Evolutionary conservation across 2,113 vertebrate species (phyloP).

Genomic region (Ceyx cyanopectus): DNA sequence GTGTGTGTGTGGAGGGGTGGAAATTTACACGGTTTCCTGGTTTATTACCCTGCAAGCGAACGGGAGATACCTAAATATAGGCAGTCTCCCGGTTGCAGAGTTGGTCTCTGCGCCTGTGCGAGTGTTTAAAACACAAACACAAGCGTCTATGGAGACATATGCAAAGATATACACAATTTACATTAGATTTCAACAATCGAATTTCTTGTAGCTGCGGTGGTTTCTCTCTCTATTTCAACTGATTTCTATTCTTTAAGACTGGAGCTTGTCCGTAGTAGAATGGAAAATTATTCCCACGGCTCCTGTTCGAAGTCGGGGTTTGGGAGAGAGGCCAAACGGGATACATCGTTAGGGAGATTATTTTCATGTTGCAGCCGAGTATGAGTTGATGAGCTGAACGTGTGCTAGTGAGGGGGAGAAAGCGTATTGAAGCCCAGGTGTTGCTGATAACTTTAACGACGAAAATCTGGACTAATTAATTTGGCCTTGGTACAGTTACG

Average conservation of each 20-base stretch:
- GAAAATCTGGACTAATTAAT: neutral
- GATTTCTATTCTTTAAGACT: neutral
- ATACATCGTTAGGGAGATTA: neutral
- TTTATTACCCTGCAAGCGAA: neutral
- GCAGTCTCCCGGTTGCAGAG: neutral
- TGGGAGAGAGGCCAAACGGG: neutral
- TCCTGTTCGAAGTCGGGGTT: neutral
- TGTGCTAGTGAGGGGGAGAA: neutral
- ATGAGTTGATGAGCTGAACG: neutral
- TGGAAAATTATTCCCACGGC: neutral
- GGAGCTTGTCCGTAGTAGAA: neutral
- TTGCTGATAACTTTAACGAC: neutral
- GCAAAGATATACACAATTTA: slow-evolving; percentile 50
- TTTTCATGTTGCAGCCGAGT: neutral
- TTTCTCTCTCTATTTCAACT: neutral
- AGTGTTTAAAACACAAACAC: neutral
- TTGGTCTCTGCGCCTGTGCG: neutral
- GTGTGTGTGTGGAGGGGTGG: too few relatives aligned
- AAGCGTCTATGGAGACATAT: slow-evolving; percentile 9
- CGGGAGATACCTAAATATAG: slow-evolving; percentile 5
- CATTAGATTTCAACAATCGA: slow-evolving; percentile 24
- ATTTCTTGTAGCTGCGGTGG: neutral
- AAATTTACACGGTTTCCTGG: neutral
- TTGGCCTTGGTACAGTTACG: neutral
- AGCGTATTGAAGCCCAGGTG: neutral